Conservation (phyloP, 2,888 invertebrate genomes). For the Mechanitis mazaeus region DNA sequence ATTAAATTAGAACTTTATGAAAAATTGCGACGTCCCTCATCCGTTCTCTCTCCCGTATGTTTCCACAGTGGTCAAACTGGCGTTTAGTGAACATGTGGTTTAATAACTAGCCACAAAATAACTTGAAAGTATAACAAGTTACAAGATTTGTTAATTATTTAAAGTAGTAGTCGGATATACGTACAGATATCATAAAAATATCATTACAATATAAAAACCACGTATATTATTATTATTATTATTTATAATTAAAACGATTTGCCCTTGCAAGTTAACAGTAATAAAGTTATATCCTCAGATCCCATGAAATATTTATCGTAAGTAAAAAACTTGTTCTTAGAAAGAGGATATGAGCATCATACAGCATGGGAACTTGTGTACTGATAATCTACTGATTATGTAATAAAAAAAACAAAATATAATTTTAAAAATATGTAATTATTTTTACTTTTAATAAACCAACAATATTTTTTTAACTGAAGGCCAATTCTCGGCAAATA, state of each 20-base stretch:
- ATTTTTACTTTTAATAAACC: no score
- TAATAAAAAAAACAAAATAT: no score
- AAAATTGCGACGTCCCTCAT: no score
- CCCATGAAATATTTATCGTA: slow-evolving; percentile 1
- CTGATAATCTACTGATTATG: no score
- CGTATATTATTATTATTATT: neutral
- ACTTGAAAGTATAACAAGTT: slow-evolving; percentile 1
- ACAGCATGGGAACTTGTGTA: neutral
- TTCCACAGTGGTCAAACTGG: slow-evolving; percentile 1
- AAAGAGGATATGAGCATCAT: neutral
- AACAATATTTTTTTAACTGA: no score
- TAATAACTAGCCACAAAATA: neutral
- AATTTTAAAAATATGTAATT: no score
- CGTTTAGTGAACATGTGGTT: slow-evolving; percentile 2
- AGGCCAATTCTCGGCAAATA: no score
- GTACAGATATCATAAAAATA: neutral
- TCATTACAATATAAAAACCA: neutral
- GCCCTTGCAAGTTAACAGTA: neutral
- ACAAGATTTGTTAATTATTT: slow-evolving; percentile 1
- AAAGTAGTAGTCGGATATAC: neutral
- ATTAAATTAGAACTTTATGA: no score
- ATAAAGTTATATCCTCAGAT: neutral
- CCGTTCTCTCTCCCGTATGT: neutral
- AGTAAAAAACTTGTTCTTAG: neutral
- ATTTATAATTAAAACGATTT: neutral